phyloP scores from a whole-genome alignment of 1,140 invertebrate genomes.

The Drosophila navojoa region DNA sequence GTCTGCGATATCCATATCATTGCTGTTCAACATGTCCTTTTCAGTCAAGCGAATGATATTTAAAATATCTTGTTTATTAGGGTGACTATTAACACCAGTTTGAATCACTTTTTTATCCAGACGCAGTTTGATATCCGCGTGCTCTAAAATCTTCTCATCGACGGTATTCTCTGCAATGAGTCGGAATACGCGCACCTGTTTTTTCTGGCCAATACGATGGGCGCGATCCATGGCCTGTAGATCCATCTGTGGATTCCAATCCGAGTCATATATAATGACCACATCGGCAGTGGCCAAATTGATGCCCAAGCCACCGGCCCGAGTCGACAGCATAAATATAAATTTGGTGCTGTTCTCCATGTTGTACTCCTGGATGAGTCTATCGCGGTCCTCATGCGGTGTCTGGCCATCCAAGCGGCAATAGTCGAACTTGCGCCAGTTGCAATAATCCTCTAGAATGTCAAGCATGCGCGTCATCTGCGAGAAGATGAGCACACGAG shows the following conservation, averaged over 20 bases:
- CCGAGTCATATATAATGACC: conserved; percentile 99
- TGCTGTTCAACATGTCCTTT: conserved; percentile 99
- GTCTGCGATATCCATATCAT: conserved; percentile 98
- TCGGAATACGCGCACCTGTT: conserved; percentile 94
- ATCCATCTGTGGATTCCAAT: conserved; percentile 99
- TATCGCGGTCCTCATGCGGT: conserved; percentile 97
- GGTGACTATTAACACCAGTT: conserved; percentile 95
- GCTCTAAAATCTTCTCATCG: conserved; percentile 99
- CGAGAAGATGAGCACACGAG: conserved; percentile 98
- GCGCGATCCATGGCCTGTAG: conserved; percentile 99
- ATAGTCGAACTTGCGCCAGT: conserved; percentile 95
- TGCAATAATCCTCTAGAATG: conserved; percentile 99
- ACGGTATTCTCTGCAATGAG: conserved; percentile 99
- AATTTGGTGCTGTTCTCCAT: conserved; percentile 96
- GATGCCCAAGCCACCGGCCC: conserved; percentile 99
- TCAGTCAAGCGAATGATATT: conserved; percentile 99
- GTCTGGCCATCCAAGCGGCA: conserved; percentile 99
- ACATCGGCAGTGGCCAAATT: conserved; percentile 99
- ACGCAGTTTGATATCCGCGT: conserved; percentile 97
- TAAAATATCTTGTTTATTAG: conserved; percentile 99
- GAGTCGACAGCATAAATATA: conserved; percentile 98
- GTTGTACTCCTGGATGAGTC: conserved; percentile 98
- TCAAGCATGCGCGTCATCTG: conserved; percentile 99
- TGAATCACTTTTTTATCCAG: conserved; percentile 99
- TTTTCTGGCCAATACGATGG: conserved; percentile 99